Conservation (phyloP, 1,140 invertebrate species). For the Anoplophora glabripennis region DNA sequence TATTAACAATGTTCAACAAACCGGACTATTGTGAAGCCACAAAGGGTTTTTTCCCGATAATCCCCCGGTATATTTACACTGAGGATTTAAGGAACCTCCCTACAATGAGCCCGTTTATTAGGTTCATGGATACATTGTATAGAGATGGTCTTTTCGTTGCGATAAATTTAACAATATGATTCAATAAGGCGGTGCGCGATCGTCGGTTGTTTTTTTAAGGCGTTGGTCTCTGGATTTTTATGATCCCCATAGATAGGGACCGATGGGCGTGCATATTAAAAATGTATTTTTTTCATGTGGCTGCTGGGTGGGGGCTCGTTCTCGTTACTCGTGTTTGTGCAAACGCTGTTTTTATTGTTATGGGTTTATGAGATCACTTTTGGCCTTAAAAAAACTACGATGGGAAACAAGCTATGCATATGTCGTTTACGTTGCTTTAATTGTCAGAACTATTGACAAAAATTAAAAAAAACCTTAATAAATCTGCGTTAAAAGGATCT, state of each 20-base stretch:
- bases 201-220: constrained; percentile 28
- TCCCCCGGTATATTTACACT: constrained; percentile 30
- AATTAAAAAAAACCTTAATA: too few species aligned
- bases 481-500: too few species aligned
- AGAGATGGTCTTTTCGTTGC: constrained; percentile 26
- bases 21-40: constrained; percentile 34
- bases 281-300: constrained; percentile 4
- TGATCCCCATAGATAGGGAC: constrained; percentile 2
- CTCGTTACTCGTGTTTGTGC: too few species aligned
- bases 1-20: constrained; percentile 41
- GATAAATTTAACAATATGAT: constrained; percentile 18
- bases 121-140: constrained; percentile 28
- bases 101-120: constrained; percentile 29
- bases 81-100: constrained; percentile 28
- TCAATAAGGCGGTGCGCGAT: constrained; percentile 7
- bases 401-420: too few species aligned
- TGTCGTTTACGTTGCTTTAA: too few species aligned
- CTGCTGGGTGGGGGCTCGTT: too few species aligned
- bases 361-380: too few species aligned
- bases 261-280: constrained; percentile 32
- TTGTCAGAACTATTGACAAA: too few species aligned
- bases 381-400: too few species aligned
- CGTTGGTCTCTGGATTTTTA: constrained; percentile 1
- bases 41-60: constrained; percentile 33
- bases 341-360: too few species aligned